Conservation (phyloP, 2,888 invertebrate species). For the Platynereis dumerilii region DNA sequence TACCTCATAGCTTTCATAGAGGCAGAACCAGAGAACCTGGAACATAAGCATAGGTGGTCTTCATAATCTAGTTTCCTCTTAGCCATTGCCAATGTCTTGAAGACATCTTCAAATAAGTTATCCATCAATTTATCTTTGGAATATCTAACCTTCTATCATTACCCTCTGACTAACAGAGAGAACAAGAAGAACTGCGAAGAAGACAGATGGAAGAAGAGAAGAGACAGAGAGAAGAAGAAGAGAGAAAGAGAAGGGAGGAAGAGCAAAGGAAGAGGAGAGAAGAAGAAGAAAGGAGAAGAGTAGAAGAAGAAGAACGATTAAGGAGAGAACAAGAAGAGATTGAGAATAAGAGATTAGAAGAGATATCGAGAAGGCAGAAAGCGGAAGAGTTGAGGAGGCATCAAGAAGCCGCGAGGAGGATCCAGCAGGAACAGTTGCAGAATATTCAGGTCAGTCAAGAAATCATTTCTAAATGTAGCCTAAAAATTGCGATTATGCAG, state of each 20-base stretch:
- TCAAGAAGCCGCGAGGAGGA: slow-evolving; percentile 50
- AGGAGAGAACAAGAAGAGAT: slow-evolving; percentile 30
- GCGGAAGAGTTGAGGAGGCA: slow-evolving; percentile 23
- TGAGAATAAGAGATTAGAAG: slow-evolving; percentile 44
- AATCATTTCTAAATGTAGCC: no score
- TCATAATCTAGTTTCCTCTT: no score
- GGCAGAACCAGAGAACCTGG: no score
- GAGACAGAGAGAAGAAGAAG: slow-evolving; percentile 22
- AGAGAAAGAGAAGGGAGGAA: slow-evolving; percentile 41
- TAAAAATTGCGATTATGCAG: no score
- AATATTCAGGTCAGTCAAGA: slow-evolving; percentile 52
- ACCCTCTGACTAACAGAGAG: no score
- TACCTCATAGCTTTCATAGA: no score
- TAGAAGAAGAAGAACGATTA: slow-evolving; percentile 35
- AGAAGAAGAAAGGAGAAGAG: slow-evolving; percentile 34
- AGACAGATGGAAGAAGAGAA: slow-evolving; percentile 18
- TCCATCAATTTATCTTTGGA: no score
- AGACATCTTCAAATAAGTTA: no score
- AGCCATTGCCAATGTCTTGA: no score
- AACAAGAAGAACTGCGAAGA: slow-evolving; percentile 23
- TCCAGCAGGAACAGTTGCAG: slow-evolving; percentile 61
- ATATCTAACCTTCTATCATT: no score
- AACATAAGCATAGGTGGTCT: no score
- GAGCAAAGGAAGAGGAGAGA: slow-evolving; percentile 47
- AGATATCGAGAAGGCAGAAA: slow-evolving; percentile 32